Evolutionary conservation across 1,140 invertebrate genomes (phyloP).

Genomic region (Maniola jurtina): DNA sequence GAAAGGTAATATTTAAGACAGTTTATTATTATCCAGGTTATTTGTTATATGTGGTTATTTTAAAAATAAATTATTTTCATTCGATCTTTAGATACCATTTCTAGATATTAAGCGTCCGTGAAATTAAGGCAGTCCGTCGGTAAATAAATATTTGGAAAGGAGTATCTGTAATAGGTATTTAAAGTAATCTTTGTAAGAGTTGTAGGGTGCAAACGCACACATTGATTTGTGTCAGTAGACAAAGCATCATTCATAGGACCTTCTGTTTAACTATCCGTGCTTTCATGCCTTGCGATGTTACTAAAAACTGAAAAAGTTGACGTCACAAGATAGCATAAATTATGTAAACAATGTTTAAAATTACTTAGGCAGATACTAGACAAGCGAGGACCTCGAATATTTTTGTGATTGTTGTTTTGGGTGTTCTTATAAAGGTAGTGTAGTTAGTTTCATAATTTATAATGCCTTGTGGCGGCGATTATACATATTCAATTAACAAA

Average conservation of each 20-base stretch:
- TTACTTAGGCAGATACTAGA: background rate
- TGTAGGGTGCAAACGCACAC: background rate
- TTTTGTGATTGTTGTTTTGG: background rate
- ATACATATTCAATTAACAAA: background rate
- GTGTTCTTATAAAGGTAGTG: background rate
- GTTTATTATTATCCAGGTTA: slow-evolving; percentile 43
- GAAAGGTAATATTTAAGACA: slow-evolving; percentile 61
- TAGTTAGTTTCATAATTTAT: background rate
- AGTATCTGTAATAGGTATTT: slow-evolving; percentile 4
- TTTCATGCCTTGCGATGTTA: background rate
- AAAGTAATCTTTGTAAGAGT: background rate
- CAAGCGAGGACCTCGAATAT: slow-evolving; percentile 2
- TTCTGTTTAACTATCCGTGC: background rate
- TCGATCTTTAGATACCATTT: slow-evolving; percentile 47
- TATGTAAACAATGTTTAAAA: background rate
- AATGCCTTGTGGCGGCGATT: background rate
- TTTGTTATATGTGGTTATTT: slow-evolving; percentile 51
- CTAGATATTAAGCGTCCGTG: slow-evolving; percentile 34
- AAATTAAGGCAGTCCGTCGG: slow-evolving; percentile 30
- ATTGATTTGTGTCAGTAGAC: slow-evolving; percentile 15
- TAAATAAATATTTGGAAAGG: slow-evolving; percentile 5
- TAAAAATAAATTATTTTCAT: slow-evolving; percentile 54
- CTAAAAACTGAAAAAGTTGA: background rate
- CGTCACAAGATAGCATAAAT: background rate
- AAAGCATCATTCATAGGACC: slow-evolving; percentile 10